A percentile compares a stretch with the other conserved stretches of the same genome.
phyloP scores from a whole-genome alignment of 2,113 vertebrate species.

The Mesocricetus auratus region DNA sequence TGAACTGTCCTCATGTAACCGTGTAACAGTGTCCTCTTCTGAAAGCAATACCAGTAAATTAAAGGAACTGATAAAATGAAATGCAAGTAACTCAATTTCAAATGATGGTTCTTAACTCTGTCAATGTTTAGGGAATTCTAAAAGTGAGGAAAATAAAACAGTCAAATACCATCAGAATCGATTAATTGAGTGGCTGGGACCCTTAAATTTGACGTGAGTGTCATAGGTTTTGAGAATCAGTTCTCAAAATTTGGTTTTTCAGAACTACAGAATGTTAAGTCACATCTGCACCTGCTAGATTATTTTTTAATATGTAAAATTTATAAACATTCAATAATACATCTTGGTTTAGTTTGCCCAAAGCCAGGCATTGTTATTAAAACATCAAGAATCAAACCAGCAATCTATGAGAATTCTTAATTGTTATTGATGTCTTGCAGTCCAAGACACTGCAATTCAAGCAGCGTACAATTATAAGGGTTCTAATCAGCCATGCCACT shows the following conservation, averaged over 20 bases:
- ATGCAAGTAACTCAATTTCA: not conserved
- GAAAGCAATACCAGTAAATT: not conserved
- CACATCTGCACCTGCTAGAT: not conserved
- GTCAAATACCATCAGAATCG: not conserved
- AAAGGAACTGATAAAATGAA: not conserved
- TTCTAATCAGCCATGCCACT: not conserved
- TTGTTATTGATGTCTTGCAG: not conserved
- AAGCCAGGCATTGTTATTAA: not conserved
- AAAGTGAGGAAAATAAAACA: conserved; percentile 1
- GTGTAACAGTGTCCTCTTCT: not conserved
- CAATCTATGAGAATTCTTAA: not conserved
- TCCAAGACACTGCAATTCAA: conserved; percentile 16
- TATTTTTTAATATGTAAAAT: not conserved
- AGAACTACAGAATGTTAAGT: not conserved
- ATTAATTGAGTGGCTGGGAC: not conserved
- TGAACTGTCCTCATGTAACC: too few relatives aligned
- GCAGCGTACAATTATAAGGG: not conserved
- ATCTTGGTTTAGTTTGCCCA: not conserved
- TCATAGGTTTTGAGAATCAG: not conserved
- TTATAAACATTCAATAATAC: not conserved
- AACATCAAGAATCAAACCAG: not conserved
- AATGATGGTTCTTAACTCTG: not conserved
- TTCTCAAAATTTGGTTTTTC: not conserved
- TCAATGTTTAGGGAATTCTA: not conserved
- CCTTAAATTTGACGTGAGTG: not conserved